These are phyloP conservation scores for Gymnodraco acuticeps DNA, from an alignment of 2,797 vertebrate species.

Conservation along the genomic window DNA sequence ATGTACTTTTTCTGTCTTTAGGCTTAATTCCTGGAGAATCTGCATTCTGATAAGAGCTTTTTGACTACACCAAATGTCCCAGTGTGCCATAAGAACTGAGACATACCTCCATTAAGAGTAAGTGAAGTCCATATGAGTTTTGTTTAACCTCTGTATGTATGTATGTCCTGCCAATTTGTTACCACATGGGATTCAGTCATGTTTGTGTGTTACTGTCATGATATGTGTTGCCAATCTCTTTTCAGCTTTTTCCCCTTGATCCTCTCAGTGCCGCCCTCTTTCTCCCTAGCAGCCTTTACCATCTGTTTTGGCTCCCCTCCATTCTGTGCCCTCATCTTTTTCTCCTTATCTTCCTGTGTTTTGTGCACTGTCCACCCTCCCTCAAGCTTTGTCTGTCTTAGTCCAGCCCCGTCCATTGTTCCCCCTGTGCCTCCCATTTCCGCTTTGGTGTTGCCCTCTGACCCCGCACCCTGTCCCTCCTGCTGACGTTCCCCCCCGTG, in stretches of 20 bases:
- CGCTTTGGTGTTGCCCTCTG: constrained; percentile 78
- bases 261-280: constrained; percentile 49
- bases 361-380: constrained; percentile 70
- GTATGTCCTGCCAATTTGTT: constrained; percentile 5
- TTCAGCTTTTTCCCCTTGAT: constrained; percentile 45
- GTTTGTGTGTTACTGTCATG: constrained; percentile 50
- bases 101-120: background rate
- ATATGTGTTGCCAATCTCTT: constrained; percentile 57
- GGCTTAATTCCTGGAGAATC: background rate
- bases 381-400: constrained; percentile 77
- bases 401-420: constrained; percentile 81
- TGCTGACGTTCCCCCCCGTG: constrained; percentile 53
- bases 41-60: background rate
- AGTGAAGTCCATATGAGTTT: background rate
- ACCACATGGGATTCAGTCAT: constrained; percentile 47
- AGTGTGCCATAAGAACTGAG: background rate
- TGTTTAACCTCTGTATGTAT: constrained; percentile 9
- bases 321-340: constrained; percentile 81
- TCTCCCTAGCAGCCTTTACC: constrained; percentile 75
- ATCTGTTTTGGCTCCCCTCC: constrained; percentile 83
- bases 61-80: constrained; percentile 2
- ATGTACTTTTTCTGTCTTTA: background rate
- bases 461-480: constrained; percentile 72
- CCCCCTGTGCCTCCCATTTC: constrained; percentile 79
- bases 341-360: constrained; percentile 86